Conservation (phyloP, 2,113 vertebrate genomes). For the Rhinolophus sinicus region DNA sequence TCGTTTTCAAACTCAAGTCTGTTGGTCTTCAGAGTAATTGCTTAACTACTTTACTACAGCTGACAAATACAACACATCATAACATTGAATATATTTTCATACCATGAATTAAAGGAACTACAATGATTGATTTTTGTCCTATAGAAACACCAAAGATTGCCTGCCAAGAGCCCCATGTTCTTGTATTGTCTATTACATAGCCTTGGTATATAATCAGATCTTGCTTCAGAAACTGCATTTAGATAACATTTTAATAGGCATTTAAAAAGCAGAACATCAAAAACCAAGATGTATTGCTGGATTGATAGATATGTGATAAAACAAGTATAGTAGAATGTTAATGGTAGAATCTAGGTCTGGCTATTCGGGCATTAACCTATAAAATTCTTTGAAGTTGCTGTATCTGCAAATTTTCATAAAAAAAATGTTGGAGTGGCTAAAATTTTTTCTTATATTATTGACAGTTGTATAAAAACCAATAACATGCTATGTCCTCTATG, state of each 20-base stretch:
- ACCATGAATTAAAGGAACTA: background rate
- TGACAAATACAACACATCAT: background rate
- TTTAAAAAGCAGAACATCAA: background rate
- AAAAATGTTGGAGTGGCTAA: background rate
- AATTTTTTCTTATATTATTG: background rate
- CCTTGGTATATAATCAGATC: background rate
- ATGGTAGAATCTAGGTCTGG: background rate
- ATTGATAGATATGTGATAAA: background rate
- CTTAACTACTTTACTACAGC: background rate
- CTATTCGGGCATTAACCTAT: background rate
- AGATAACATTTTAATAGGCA: background rate
- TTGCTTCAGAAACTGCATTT: slow-evolving; percentile 33
- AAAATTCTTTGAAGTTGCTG: slow-evolving; percentile 6
- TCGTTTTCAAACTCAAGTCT: slow-evolving; percentile 21
- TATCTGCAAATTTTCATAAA: background rate
- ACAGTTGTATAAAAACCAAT: slow-evolving; percentile 9
- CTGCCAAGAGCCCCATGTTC: background rate
- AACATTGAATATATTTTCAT: slow-evolving; percentile 34
- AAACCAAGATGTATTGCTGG: background rate
- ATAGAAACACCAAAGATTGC: background rate
- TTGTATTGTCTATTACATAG: background rate
- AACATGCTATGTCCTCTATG: background rate
- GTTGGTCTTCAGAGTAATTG: background rate
- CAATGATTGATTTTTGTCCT: background rate
- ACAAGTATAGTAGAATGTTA: background rate